Evolutionary conservation across 2,888 invertebrate genomes (phyloP).

Genomic region (Prosopocoilus inquinatus): DNA sequence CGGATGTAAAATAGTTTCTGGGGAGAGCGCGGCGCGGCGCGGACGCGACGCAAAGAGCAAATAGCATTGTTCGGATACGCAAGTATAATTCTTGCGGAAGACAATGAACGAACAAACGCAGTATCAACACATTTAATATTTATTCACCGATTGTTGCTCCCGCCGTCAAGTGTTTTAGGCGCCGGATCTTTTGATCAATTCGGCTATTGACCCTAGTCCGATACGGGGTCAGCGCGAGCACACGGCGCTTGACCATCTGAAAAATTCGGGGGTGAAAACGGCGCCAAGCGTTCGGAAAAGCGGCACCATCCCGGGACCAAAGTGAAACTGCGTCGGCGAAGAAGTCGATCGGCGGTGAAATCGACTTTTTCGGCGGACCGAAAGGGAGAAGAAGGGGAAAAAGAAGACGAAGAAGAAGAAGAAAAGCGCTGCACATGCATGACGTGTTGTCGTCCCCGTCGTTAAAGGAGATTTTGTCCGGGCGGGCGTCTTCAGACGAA

Average conservation of each 20-base stretch:
- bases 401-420: too few relatives aligned
- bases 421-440: too few relatives aligned
- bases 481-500: too few relatives aligned
- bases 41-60: background rate
- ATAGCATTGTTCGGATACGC: slow-evolving; percentile 10
- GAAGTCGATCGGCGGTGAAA: too few relatives aligned
- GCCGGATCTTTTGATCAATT: slow-evolving; percentile 34
- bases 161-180: slow-evolving; percentile 28
- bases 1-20: background rate
- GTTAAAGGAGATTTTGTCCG: too few relatives aligned
- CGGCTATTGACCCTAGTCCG: slow-evolving; percentile 32
- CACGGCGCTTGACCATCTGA: slow-evolving; percentile 25
- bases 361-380: too few relatives aligned
- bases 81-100: background rate
- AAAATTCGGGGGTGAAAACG: slow-evolving; percentile 25
- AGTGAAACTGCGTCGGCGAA: background rate
- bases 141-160: slow-evolving; percentile 13
- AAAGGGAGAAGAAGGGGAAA: too few relatives aligned
- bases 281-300: slow-evolving; percentile 4
- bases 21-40: background rate
- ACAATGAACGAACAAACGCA: slow-evolving; percentile 3
- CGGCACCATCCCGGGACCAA: background rate
- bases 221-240: slow-evolving; percentile 30
- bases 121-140: slow-evolving; percentile 17
- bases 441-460: too few relatives aligned